A percentile compares a stretch with the other conserved stretches of the same genome.
Conservation (phyloP, 2,888 invertebrate genomes). For the Leucoptera coffeella region DNA sequence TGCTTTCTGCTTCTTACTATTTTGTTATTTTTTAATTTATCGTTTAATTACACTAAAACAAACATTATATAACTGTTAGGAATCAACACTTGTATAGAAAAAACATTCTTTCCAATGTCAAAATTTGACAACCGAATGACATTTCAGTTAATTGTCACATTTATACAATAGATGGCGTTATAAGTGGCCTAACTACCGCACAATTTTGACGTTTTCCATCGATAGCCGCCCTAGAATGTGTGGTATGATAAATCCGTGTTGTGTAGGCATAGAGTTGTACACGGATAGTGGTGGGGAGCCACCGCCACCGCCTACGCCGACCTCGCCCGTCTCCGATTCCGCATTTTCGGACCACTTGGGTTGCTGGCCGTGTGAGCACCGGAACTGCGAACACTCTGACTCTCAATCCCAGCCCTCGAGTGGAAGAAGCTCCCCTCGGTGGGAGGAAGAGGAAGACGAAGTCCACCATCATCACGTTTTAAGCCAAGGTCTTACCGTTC, state of each 20-base stretch:
- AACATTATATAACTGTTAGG: too few relatives aligned
- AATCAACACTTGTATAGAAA: neutral
- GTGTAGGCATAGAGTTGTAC: constrained; percentile 36
- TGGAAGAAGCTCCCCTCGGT: constrained; percentile 40
- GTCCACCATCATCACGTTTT: constrained; percentile 25
- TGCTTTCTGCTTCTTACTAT: constrained; percentile 43
- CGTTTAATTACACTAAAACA: too few relatives aligned
- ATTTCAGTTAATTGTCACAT: too few relatives aligned
- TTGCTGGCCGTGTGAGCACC: constrained; percentile 36
- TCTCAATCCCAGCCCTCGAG: constrained; percentile 36
- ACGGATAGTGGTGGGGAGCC: constrained; percentile 38
- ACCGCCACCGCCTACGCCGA: constrained; percentile 38
- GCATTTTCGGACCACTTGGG: constrained; percentile 45
- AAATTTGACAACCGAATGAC: neutral
- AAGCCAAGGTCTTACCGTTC: constrained; percentile 43
- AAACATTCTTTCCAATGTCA: neutral
- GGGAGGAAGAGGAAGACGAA: constrained; percentile 41
- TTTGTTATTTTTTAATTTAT: constrained; percentile 25
- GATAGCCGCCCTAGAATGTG: too few relatives aligned
- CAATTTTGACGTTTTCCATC: too few relatives aligned
- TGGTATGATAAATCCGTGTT: too few relatives aligned
- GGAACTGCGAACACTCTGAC: constrained; percentile 22
- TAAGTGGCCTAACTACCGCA: too few relatives aligned
- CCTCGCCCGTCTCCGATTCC: constrained; percentile 44
- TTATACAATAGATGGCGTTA: too few relatives aligned